Evolutionary conservation across 2,797 vertebrate genomes (phyloP), one percentile per base, ranked within the genome.

Genomic region (Phoeniculus purpureus): DNA sequence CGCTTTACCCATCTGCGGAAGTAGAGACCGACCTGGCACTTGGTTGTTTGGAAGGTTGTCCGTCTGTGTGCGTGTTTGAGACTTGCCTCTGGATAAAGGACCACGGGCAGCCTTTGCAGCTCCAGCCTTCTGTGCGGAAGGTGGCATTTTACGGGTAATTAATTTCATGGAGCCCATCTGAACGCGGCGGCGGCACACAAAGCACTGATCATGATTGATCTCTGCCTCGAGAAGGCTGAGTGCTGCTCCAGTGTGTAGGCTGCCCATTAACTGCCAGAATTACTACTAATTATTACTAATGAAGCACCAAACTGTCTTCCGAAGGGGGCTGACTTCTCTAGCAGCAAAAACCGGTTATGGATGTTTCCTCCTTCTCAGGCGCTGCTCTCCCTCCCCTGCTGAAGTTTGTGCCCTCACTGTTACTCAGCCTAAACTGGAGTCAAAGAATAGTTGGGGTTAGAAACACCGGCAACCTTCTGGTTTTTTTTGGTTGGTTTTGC

Each of bases 131-230:
- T 15, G 12, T 29, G 25, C 27, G 80, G 82, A 87, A 92, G 70
- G 82, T 58, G 0, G 1, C 9, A 3, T 66, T 87, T 89, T 50
- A 85, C 71, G 66, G n/a, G 26, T 17, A 79, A 83, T 64, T 79
- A 60, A 82, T 91, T 83, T 94, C 75, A 85, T 82, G 54, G 40
- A 52, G 61, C 70, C 56, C 15, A 66, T 78, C 85, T 90, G 66
- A 89, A 78, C 3, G 9, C 48, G 73, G 54, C 48, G 73, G 54
- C 6, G 43, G 31, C 50, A 59, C 79, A 73, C 25, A 32, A 91
- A 92, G 64, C 3, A 2, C 20, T 75, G 81, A 29, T 29, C 62
- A 47, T 31, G 76, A 60, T 37, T 75, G 71, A 85, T 60, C 40
- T 81, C 67, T 23, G 55, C n/a, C 47, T 89, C 9, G 15, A 22